These are phyloP conservation scores for Drosophila hydei DNA, from an alignment of 1,140 invertebrate species.

Conservation along the genomic window DNA sequence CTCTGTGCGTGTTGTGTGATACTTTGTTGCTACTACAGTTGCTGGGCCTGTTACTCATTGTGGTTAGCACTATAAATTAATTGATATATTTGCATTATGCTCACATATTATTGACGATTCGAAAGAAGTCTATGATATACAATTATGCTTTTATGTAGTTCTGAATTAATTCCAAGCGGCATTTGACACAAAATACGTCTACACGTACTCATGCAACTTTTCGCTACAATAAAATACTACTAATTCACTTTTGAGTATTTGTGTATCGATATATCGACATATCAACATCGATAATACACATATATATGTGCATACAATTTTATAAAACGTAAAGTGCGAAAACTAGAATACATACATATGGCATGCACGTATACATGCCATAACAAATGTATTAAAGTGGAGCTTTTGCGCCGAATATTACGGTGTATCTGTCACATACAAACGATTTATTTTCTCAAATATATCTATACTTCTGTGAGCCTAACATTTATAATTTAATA, in stretches of 20 bases:
- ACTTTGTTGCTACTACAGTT: neutral
- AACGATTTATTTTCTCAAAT: neutral
- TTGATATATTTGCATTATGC: neutral
- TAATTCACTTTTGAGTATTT: neutral
- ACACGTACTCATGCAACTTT: neutral
- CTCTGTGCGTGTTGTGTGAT: neutral
- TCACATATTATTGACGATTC: too few relatives aligned
- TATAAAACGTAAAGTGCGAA: neutral
- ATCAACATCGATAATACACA: neutral
- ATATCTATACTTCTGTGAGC: neutral
- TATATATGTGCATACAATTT: neutral
- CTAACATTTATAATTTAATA: neutral
- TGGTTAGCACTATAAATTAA: neutral
- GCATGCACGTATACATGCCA: neutral
- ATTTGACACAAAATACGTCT: neutral
- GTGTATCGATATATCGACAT: slow-evolving; percentile 4
- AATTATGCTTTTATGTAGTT: neutral
- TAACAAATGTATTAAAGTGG: neutral
- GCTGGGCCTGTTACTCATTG: neutral
- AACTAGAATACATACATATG: neutral
- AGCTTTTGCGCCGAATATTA: neutral
- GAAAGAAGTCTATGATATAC: too few relatives aligned
- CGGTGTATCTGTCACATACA: neutral
- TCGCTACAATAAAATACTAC: neutral
- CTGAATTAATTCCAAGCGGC: neutral